phyloP scores from a whole-genome alignment of 2,797 vertebrate species.

The Chloroceryle amazona region DNA sequence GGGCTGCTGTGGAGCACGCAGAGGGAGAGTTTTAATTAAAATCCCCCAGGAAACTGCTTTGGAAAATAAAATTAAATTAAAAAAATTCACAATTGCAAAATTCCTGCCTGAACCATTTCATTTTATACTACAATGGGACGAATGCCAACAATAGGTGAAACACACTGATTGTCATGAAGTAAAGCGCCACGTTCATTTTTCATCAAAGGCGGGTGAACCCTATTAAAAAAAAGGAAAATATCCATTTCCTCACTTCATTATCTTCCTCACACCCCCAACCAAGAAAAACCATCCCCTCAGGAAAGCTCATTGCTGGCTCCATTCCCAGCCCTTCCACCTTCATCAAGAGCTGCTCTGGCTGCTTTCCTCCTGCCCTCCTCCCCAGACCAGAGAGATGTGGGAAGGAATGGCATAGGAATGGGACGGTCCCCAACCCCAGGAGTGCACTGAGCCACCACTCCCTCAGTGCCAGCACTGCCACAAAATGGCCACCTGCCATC shows the following conservation, averaged over 20 bases:
- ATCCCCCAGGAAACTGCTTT: background rate
- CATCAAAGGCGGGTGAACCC: background rate
- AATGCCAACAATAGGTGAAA: slow-evolving; percentile 2
- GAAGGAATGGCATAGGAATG: rapidly evolving
- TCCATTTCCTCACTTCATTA: background rate
- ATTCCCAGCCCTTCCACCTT: background rate
- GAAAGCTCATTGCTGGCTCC: background rate
- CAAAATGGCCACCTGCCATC: background rate
- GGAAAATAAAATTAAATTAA: too few relatives aligned
- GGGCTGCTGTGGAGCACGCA: background rate
- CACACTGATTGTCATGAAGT: background rate
- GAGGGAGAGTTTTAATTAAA: background rate
- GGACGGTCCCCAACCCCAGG: rapidly evolving
- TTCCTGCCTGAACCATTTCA: slow-evolving; percentile 31
- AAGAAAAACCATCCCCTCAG: background rate
- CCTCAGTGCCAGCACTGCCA: background rate
- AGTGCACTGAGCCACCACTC: rapidly evolving
- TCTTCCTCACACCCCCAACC: background rate
- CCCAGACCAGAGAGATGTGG: rapidly evolving
- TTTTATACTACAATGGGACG: slow-evolving; percentile 3
- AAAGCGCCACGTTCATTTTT: background rate
- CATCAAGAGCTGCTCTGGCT: rapidly evolving
- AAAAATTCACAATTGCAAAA: background rate
- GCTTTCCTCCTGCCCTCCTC: background rate
- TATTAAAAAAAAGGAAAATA: background rate